Evolutionary conservation across 2,113 vertebrate species (phyloP).

Genomic region (Lagenorhynchus albirostris): DNA sequence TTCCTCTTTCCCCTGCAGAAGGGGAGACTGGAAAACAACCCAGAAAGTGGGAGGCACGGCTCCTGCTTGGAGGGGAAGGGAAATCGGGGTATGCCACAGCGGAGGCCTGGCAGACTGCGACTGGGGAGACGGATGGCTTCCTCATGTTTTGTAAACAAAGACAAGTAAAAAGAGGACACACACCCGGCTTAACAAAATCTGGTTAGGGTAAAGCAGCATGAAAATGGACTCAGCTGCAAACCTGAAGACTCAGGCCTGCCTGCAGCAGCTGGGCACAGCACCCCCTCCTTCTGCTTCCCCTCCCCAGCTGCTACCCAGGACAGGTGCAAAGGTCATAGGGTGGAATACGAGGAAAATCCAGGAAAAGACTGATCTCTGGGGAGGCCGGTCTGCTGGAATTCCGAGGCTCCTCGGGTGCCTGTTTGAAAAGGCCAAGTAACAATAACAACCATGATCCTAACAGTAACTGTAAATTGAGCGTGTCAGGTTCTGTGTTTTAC

Average conservation of each 20-base stretch:
- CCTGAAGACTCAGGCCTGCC: not conserved
- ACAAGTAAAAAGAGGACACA: conserved; percentile 72
- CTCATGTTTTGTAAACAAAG: conserved; percentile 72
- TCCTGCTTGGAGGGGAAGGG: not conserved
- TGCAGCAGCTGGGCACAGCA: conserved; percentile 31
- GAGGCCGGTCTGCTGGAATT: conserved; percentile 31
- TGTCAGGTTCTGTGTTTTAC: not conserved
- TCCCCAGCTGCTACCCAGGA: conserved; percentile 49
- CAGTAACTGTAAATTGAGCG: not conserved
- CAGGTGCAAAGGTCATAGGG: conserved; percentile 69
- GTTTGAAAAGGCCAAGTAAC: conserved; percentile 2
- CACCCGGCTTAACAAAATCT: conserved; percentile 59
- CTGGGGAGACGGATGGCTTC: conserved; percentile 54
- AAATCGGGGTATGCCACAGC: conserved; percentile 31
- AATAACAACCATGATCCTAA: not conserved
- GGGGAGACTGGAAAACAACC: not conserved
- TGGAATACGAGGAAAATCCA: conserved; percentile 19
- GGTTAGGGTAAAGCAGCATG: conserved; percentile 56
- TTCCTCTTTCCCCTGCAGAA: not conserved
- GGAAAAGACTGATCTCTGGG: conserved; percentile 18
- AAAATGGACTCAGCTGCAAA: conserved; percentile 60
- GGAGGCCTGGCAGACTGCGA: not conserved
- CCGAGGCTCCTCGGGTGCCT: conserved; percentile 10
- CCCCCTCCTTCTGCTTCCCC: not conserved
- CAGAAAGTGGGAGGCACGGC: not conserved